These are phyloP conservation scores for Meloe dianella DNA, from an alignment of 2,888 invertebrate genomes.

Conservation along the genomic window DNA sequence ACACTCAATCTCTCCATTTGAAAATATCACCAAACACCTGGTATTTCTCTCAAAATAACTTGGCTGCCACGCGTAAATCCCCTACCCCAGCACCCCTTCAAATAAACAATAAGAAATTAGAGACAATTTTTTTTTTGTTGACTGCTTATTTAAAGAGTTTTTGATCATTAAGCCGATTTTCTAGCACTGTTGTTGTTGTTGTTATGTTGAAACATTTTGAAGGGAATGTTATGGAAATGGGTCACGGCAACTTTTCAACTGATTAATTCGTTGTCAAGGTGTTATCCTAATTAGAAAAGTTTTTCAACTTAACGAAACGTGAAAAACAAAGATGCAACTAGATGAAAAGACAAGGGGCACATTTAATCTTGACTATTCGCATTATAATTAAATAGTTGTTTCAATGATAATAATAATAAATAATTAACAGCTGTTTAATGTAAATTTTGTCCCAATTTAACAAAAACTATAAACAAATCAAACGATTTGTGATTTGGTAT, in stretches of 20 bases:
- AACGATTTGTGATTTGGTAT: too few relatives aligned
- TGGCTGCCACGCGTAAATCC: too few relatives aligned
- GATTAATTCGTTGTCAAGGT: constrained; percentile 16
- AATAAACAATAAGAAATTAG: too few relatives aligned
- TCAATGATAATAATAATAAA: neutral
- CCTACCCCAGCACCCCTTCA: too few relatives aligned
- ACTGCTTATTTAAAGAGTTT: neutral
- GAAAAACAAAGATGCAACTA: neutral
- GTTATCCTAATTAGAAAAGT: constrained; percentile 18
- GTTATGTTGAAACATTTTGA: neutral
- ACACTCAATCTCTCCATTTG: neutral
- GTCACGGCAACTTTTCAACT: constrained; percentile 15
- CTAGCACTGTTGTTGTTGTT: neutral
- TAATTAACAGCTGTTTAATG: neutral
- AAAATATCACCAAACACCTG: neutral
- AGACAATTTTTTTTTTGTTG: neutral
- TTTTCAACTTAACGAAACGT: neutral
- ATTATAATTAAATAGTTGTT: neutral
- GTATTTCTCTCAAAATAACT: neutral
- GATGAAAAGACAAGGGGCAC: neutral
- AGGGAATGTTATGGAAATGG: constrained; percentile 12
- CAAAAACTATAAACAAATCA: neutral
- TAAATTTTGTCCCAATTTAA: neutral
- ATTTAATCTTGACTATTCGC: too few relatives aligned
- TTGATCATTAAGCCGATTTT: constrained; percentile 8